Percentiles rank a stretch among this genome's conserved stretches.
Conservation (phyloP, 2,113 vertebrate species). For the Corynorhinus townsendii region DNA sequence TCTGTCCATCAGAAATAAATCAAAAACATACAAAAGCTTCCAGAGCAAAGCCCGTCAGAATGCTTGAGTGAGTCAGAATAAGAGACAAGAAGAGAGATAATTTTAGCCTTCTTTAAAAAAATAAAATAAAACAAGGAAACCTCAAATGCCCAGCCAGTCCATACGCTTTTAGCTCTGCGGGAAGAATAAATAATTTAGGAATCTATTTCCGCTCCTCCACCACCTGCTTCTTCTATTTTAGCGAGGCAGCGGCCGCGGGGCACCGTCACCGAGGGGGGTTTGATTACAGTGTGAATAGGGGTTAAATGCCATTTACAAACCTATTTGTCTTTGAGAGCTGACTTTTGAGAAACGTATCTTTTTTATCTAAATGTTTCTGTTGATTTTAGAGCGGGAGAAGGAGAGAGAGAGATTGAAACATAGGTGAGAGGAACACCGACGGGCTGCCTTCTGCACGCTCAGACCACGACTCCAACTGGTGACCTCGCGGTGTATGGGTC, state of each 20-base stretch:
- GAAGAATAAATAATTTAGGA: neutral
- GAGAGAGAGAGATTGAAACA: no score
- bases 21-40: neutral
- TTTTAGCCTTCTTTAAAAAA: conserved; percentile 9
- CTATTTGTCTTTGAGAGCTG: neutral
- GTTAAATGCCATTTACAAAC: neutral
- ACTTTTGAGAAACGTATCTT: neutral
- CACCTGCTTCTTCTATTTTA: conserved; percentile 20
- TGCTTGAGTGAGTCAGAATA: neutral
- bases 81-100: neutral
- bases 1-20: neutral
- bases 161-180: neutral
- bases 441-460: no score
- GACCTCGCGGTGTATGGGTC: no score
- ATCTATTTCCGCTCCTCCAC: neutral
- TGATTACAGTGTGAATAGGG: neutral
- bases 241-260: neutral
- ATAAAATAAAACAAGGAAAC: neutral
- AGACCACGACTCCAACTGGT: no score
- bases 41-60: neutral
- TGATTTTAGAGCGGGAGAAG: no score
- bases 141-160: neutral
- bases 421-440: no score
- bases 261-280: neutral
- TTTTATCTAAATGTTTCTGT: no score